Conservation (phyloP, 2,888 invertebrate species). For the Catocala fraxini region DNA sequence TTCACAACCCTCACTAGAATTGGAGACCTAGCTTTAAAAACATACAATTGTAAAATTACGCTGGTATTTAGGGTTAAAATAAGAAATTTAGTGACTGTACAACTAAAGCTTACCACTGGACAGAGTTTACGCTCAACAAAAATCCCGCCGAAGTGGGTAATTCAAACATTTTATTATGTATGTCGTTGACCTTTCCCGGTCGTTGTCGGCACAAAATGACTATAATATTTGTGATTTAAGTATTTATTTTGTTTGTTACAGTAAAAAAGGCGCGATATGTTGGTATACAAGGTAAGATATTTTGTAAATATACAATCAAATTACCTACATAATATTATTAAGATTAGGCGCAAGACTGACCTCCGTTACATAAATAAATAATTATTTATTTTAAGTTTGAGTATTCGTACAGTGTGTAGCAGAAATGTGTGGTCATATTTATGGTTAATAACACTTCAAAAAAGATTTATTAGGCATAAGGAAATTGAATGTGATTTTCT, state of each 20-base stretch:
- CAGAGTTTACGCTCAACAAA: conserved; percentile 10
- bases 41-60: too few species aligned
- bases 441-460: too few species aligned
- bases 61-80: not conserved
- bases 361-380: too few species aligned
- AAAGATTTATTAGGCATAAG: too few species aligned
- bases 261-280: conserved; percentile 96
- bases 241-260: conserved; percentile 88
- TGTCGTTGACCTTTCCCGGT: conserved; percentile 16
- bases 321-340: conserved; percentile 7
- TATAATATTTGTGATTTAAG: conserved; percentile 23
- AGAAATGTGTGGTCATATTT: too few species aligned
- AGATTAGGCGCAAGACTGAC: not conserved
- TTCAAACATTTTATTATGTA: conserved; percentile 14
- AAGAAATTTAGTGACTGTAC: conserved; percentile 19
- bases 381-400: too few species aligned
- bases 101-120: conserved; percentile 18
- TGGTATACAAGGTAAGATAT: conserved; percentile 92
- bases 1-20: too few species aligned
- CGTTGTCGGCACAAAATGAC: conserved; percentile 15
- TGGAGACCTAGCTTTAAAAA: too few species aligned
- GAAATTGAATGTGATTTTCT: too few species aligned
- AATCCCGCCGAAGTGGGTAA: conserved; percentile 11
- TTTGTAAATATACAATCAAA: conserved; percentile 9
- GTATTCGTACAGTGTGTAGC: too few species aligned